Evolutionary conservation across 2,888 invertebrate genomes (phyloP), one percentile per base, ranked within the genome.

Genomic region (Dryococelus australis): DNA sequence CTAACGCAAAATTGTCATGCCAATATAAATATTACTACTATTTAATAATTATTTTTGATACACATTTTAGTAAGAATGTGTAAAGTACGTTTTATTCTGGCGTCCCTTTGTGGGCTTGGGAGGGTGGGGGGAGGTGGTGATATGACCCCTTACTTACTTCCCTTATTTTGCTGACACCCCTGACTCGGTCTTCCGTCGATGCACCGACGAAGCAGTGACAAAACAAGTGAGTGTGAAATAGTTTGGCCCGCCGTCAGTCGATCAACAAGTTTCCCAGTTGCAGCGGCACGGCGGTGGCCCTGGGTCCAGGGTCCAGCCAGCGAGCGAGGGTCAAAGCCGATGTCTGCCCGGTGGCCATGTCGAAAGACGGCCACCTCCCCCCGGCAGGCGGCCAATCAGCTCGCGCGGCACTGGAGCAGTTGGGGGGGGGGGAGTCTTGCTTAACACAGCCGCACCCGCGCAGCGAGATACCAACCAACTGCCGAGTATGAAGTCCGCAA

Each of bases 361-460:
- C 35, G 35, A 35, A 35, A 35, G 35, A 35, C 35, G 35, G 35
- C 35, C 85, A 20, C 85, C 51, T 28, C 85, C 87, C 28, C 80
- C 87, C 83, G 87, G 87, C 12, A 84, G 87, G 24, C 85, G 78
- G 43, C 80, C 87, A 43, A 86, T 79, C 81, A 85, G 85, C 80
- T 65, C 85, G 86, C 43, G 85, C 85, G 81, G 43, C 43, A 84
- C 84, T 24, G 43, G 43, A 84, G 84, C n/a, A 28, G 84, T 43
- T 27, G 43, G 84, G 28, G 43, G 13, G 43, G n/a, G 35, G 35
- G 35, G 4, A 35, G 35, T 35, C 35, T 35, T 35, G 4, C 35
- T 35, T 35, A 20, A 24, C 83, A 28, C 83, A 20, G 27, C 35
- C 35, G 35, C 35, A 4, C 83, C 83, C 10, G 0, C 83, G 28